phyloP scores from a whole-genome alignment of 2,888 invertebrate species.

The Apamea sordens region DNA sequence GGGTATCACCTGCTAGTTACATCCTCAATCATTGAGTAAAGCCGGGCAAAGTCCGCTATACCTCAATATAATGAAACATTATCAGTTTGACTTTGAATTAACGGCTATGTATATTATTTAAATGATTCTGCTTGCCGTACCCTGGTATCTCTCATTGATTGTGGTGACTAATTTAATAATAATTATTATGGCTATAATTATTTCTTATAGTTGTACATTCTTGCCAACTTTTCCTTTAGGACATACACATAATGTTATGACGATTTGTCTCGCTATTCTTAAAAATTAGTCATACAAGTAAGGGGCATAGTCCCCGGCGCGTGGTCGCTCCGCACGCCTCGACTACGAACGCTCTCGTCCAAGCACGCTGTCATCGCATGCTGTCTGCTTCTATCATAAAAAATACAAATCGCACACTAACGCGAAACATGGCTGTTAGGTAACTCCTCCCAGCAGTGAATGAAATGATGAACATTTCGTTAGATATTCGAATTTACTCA shows the following conservation, averaged over 20 bases:
- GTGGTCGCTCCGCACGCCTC: constrained; percentile 60
- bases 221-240: constrained; percentile 64
- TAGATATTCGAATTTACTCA: constrained; percentile 16
- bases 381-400: constrained; percentile 50
- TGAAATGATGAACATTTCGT: constrained; percentile 36
- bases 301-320: constrained; percentile 78
- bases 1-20: constrained; percentile 41
- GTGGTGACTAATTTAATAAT: constrained; percentile 20
- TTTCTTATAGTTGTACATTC: constrained; percentile 30
- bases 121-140: constrained; percentile 4
- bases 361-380: constrained; percentile 79
- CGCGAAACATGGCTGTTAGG: constrained; percentile 11
- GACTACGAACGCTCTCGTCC: constrained; percentile 48
- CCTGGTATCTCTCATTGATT: constrained; percentile 37
- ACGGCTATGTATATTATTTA: constrained; percentile 11
- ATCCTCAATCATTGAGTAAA: constrained; percentile 32
- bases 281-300: constrained; percentile 74
- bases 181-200: constrained; percentile 8
- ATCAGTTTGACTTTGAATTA: constrained; percentile 32
- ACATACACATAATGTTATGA: constrained; percentile 47
- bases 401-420: constrained; percentile 55
- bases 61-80: constrained; percentile 1
- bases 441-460: constrained; percentile 42
- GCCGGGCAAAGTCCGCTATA: constrained; percentile 52
- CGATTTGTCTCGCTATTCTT: constrained; percentile 68